phyloP scores from a whole-genome alignment of 2,888 invertebrate genomes.

The Icerya purchasi region DNA sequence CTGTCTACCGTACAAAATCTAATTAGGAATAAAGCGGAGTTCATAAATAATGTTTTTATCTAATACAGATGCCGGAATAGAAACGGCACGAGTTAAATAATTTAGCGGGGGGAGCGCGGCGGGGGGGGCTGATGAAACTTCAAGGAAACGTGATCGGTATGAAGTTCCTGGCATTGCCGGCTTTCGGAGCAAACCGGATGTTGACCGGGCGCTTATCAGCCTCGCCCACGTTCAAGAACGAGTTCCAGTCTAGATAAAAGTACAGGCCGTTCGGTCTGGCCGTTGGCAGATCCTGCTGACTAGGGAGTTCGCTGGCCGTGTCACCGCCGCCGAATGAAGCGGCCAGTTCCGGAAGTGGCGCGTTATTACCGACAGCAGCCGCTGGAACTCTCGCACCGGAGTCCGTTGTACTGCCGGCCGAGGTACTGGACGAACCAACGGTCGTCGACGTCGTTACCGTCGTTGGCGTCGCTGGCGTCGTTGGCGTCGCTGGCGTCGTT shows the following conservation, averaged over 20 bases:
- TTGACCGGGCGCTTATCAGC: constrained; percentile 41
- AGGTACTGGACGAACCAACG: constrained; percentile 6
- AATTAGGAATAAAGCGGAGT: too few species aligned
- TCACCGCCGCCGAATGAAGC: constrained; percentile 50
- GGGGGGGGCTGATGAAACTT: too few species aligned
- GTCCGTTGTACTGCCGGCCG: background rate
- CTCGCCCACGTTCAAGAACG: constrained; percentile 62
- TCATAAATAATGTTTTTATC: too few species aligned
- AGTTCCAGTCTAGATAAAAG: constrained; percentile 68
- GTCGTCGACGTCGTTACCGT: constrained; percentile 9
- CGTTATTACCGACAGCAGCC: constrained; percentile 18
- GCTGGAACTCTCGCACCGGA: constrained; percentile 10
- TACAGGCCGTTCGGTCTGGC: constrained; percentile 45
- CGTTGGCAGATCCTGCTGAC: constrained; percentile 30
- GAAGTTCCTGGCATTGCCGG: constrained; percentile 40
- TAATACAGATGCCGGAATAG: too few species aligned
- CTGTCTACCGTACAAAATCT: too few species aligned
- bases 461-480: constrained; percentile 13
- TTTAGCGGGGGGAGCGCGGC: too few species aligned
- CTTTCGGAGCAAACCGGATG: constrained; percentile 55
- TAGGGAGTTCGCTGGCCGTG: constrained; percentile 27
- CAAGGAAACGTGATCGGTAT: constrained; percentile 1
- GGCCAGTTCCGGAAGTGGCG: constrained; percentile 43
- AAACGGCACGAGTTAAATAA: too few species aligned
- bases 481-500: background rate